A percentile compares a stretch with the other conserved stretches of the same genome.
phyloP scores from a whole-genome alignment of 1,140 invertebrate genomes.

The Dendroctonus ponderosae region DNA sequence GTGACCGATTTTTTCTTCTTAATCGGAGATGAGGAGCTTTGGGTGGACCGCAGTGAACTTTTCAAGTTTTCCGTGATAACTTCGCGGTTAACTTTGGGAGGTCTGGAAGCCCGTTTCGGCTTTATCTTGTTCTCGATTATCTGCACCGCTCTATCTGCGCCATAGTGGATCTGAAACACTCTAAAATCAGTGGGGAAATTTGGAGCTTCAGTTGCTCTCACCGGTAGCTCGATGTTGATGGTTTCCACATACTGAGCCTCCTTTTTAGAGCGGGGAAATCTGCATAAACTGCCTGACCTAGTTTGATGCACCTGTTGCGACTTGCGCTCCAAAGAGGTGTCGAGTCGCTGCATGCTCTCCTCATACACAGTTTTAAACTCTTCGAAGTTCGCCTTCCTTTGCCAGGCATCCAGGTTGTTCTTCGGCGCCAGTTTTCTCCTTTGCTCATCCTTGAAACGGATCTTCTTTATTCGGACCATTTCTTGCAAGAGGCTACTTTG shows the following conservation, averaged over 20 bases:
- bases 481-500: slow-evolving; percentile 20
- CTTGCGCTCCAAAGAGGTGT: not conserved
- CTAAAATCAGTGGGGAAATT: not conserved
- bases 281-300: slow-evolving; percentile 14
- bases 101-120: slow-evolving; percentile 9
- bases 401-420: not conserved
- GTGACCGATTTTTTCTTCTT: slow-evolving; percentile 3
- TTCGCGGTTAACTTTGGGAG: slow-evolving; percentile 11
- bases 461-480: slow-evolving; percentile 21
- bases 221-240: slow-evolving; percentile 15
- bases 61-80: slow-evolving; percentile 11
- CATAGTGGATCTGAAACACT: slow-evolving; percentile 13
- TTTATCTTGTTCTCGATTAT: slow-evolving; percentile 20
- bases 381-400: slow-evolving; percentile 23
- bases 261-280: slow-evolving; percentile 9
- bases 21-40: not conserved
- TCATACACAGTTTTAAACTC: slow-evolving; percentile 26
- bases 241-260: slow-evolving; percentile 12
- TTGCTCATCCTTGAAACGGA: slow-evolving; percentile 17
- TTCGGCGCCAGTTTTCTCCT: not conserved
- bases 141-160: slow-evolving; percentile 17
- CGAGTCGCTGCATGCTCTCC: not conserved
- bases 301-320: not conserved
- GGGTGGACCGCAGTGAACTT: not conserved
- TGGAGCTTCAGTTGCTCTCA: not conserved